These are phyloP conservation scores for Leiothrix lutea DNA, from an alignment of 2,113 vertebrate genomes.

Conservation along the genomic window DNA sequence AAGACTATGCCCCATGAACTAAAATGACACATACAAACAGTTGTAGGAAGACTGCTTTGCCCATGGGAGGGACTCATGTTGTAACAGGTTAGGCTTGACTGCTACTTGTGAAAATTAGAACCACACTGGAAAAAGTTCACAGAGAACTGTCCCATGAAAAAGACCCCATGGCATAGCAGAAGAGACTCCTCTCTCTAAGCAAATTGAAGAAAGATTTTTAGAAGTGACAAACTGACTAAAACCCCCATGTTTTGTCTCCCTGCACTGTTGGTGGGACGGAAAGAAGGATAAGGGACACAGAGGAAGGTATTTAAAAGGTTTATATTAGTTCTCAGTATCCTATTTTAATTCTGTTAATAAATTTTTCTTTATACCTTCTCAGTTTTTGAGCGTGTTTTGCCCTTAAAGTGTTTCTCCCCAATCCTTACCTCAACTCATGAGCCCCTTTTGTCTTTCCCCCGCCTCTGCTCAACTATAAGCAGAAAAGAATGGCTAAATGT, in stretches of 20 bases:
- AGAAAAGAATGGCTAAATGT: neutral
- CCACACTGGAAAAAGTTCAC: neutral
- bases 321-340: neutral
- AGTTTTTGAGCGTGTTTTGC: neutral
- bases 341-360: neutral
- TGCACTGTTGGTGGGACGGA: too few relatives aligned
- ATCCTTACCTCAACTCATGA: neutral
- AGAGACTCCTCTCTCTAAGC: neutral
- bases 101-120: neutral
- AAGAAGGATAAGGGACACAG: neutral
- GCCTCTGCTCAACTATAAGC: neutral
- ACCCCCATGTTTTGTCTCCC: neutral
- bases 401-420: neutral
- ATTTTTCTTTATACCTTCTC: neutral
- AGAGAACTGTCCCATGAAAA: neutral
- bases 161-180: neutral
- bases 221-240: neutral
- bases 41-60: neutral
- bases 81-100: neutral
- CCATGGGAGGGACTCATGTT: neutral
- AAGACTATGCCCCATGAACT: neutral
- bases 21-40: neutral
- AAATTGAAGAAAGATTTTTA: neutral
- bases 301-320: neutral
- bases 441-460: neutral